Conservation (phyloP, 2,888 invertebrate genomes). For the Hypomecis punctinalis region DNA sequence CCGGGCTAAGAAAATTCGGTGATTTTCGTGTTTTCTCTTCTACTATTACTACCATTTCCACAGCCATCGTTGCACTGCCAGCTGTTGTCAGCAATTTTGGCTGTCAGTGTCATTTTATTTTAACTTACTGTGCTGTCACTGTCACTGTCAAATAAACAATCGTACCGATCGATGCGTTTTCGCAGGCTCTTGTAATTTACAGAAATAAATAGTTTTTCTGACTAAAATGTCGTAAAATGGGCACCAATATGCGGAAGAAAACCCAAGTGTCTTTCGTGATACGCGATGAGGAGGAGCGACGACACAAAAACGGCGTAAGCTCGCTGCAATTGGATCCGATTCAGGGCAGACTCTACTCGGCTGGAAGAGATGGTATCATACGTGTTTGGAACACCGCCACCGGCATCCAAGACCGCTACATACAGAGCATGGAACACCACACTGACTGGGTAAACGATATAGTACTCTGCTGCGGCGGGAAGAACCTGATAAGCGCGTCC, state of each 20-base stretch:
- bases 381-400: slow-evolving; percentile 92
- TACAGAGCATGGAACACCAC: slow-evolving; percentile 99
- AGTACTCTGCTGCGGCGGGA: slow-evolving; percentile 97
- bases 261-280: slow-evolving; percentile 98
- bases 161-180: slow-evolving; percentile 30
- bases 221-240: slow-evolving; percentile 83
- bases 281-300: slow-evolving; percentile 96
- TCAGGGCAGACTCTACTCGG: slow-evolving; percentile 95
- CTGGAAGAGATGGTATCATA: slow-evolving; percentile 98
- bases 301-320: slow-evolving; percentile 98
- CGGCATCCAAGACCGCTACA: slow-evolving; percentile 87
- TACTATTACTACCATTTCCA: no score
- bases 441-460: slow-evolving; percentile 99
- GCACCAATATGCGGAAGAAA: slow-evolving; percentile 82
- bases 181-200: slow-evolving; percentile 6
- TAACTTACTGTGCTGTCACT: neutral
- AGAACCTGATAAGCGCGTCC: slow-evolving; percentile 99
- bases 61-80: neutral
- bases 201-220: slow-evolving; percentile 57
- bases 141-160: slow-evolving; percentile 15
- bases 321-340: slow-evolving; percentile 96
- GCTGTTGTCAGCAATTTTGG: neutral
- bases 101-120: neutral
- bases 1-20: no score
- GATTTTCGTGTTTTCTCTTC: no score